Evolutionary conservation across 2,888 invertebrate species (phyloP), one percentile per base, ranked within the genome.

Genomic region (Brenthis daphne): DNA sequence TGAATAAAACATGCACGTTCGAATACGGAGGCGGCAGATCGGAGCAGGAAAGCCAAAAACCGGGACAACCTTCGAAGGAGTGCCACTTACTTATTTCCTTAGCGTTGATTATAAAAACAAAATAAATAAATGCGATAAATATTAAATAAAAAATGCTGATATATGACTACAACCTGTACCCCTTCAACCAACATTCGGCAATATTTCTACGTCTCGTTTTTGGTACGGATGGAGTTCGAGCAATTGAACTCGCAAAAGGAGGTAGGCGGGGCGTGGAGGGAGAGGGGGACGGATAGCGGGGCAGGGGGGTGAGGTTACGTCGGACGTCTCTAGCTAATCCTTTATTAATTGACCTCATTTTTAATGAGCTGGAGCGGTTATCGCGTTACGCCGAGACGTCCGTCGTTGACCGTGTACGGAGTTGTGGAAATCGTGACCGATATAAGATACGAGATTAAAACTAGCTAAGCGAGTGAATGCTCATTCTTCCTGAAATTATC

Each of bases 61-160:
- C 93, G 93, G 93, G 93, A 93, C 93, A 93, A 93, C 93, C 93
- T 92, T 93, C 90, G 92, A 92, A 89, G 92, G 92, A 90, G 87
- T 86, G 88, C 89, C 88, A 87, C 89, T 86, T 86, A 86, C 85
- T 84, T 86, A 79, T 81, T 69, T 81, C 77, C 77, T 85, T 88
- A 89, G 92, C 92, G 84, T 83, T 85, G 80, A 86, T 78, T 76
- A 80, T 74, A 79, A 78, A 86, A 79, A 80, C 85, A 88, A 88
- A 80, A 90, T 89, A 91, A 89, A 91, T 90, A 91, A 86, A 91
- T 89, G 90, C 90, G 87, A 90, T 91, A 91, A 86, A 90, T 89
- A 87, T 85, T 81, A 86, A 88, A 80, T 76, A 77, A 76, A 71
- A 77, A 88, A 88, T 88, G 87, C 86, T 89, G 84, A 85, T 86